Conservation (phyloP, 2,113 vertebrate genomes). For the Typhlomys cinereus region DNA sequence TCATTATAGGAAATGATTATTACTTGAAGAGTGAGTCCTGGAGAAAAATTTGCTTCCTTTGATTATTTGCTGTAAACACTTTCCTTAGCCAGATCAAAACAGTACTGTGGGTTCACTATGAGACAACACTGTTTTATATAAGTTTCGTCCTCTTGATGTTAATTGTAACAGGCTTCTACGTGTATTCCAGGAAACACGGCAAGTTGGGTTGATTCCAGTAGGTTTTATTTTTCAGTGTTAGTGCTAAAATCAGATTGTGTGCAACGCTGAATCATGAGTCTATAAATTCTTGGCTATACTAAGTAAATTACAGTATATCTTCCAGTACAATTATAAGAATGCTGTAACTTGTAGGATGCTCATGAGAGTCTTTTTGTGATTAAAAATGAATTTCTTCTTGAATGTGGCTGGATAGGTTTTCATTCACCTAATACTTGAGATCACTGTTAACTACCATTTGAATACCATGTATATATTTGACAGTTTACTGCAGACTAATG, state of each 20-base stretch:
- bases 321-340: constrained; percentile 67
- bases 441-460: constrained; percentile 22
- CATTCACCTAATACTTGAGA: constrained; percentile 40
- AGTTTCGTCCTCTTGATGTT: constrained; percentile 55
- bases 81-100: constrained; percentile 48
- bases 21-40: constrained; percentile 53
- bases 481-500: constrained; percentile 6
- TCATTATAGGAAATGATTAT: constrained; percentile 44
- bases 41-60: constrained; percentile 62
- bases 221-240: constrained; percentile 70
- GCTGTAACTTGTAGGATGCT: constrained; percentile 47
- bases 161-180: constrained; percentile 56
- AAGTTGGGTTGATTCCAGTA: constrained; percentile 59
- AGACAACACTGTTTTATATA: constrained; percentile 22
- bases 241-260: constrained; percentile 72
- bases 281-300: constrained; percentile 76
- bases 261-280: constrained; percentile 73
- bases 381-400: constrained; percentile 62
- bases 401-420: constrained; percentile 58
- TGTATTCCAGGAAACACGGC: constrained; percentile 66
- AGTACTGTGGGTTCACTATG: constrained; percentile 4
- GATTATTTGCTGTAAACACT: constrained; percentile 62
- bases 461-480: constrained; percentile 44
- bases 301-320: constrained; percentile 77
- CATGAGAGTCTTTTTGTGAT: constrained; percentile 63